These are phyloP conservation scores for Pseudochirops cupreus DNA, from an alignment of 2,797 vertebrate genomes.

Conservation along the genomic window DNA sequence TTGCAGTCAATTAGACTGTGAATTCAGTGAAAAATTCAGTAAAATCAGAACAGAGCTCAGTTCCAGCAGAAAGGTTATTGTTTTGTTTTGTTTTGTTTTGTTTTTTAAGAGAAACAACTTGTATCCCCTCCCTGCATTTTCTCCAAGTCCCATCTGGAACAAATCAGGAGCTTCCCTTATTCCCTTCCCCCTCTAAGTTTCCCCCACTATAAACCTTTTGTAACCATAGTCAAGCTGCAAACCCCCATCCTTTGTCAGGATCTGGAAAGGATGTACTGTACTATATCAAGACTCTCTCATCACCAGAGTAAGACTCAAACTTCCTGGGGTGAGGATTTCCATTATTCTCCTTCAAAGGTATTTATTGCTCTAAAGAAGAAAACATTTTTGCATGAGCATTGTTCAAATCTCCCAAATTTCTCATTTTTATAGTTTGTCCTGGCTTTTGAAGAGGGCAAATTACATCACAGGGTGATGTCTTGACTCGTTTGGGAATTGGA, in stretches of 20 bases:
- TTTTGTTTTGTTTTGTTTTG: too few species aligned
- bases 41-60: background rate
- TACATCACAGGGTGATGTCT: background rate
- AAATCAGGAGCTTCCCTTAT: background rate
- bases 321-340: background rate
- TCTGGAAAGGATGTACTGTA: background rate
- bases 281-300: background rate
- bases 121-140: background rate
- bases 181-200: background rate
- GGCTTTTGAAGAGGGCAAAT: background rate
- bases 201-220: background rate
- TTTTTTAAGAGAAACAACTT: background rate
- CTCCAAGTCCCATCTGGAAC: background rate
- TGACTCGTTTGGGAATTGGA: background rate
- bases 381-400: slow-evolving; percentile 24
- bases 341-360: background rate
- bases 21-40: background rate
- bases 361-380: background rate
- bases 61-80: background rate
- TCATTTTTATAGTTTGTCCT: background rate
- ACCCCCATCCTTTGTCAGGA: background rate
- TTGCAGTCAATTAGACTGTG: background rate
- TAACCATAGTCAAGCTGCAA: background rate
- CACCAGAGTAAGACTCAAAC: background rate
- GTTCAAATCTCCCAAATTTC: background rate